These are phyloP conservation scores for Apamea crenata DNA, from an alignment of 2,888 invertebrate species.

Conservation along the genomic window DNA sequence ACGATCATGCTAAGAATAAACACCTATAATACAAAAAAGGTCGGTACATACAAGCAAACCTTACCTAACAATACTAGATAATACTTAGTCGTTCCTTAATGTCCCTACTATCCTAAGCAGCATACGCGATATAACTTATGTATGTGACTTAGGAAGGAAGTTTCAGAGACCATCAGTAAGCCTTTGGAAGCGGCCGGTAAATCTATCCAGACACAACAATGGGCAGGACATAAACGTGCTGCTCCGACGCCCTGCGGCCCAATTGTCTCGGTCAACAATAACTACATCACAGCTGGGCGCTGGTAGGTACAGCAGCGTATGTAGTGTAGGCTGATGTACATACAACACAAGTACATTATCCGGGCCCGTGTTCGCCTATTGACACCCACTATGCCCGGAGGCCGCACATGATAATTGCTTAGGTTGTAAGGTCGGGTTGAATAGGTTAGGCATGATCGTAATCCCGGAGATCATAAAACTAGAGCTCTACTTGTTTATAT, in stretches of 20 bases:
- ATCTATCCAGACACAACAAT: slow-evolving; percentile 62
- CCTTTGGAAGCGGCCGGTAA: slow-evolving; percentile 53
- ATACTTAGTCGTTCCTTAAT: slow-evolving; percentile 3
- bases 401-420: slow-evolving; percentile 72
- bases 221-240: slow-evolving; percentile 53
- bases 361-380: slow-evolving; percentile 55
- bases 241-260: slow-evolving; percentile 41
- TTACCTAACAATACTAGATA: slow-evolving; percentile 5
- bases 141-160: slow-evolving; percentile 50
- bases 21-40: not conserved
- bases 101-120: slow-evolving; percentile 7
- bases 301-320: slow-evolving; percentile 13
- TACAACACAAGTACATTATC: slow-evolving; percentile 52
- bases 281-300: slow-evolving; percentile 53
- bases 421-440: slow-evolving; percentile 68
- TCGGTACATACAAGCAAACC: not conserved
- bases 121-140: slow-evolving; percentile 19
- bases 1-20: slow-evolving; percentile 28
- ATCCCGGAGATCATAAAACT: slow-evolving; percentile 73
- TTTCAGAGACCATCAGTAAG: slow-evolving; percentile 51
- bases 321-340: slow-evolving; percentile 11
- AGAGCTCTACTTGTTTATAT: slow-evolving; percentile 67
- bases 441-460: slow-evolving; percentile 67
- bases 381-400: slow-evolving; percentile 58
- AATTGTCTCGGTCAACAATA: slow-evolving; percentile 63